phyloP scores from a whole-genome alignment of 2,113 vertebrate species.

The Spilogale gracilis region DNA sequence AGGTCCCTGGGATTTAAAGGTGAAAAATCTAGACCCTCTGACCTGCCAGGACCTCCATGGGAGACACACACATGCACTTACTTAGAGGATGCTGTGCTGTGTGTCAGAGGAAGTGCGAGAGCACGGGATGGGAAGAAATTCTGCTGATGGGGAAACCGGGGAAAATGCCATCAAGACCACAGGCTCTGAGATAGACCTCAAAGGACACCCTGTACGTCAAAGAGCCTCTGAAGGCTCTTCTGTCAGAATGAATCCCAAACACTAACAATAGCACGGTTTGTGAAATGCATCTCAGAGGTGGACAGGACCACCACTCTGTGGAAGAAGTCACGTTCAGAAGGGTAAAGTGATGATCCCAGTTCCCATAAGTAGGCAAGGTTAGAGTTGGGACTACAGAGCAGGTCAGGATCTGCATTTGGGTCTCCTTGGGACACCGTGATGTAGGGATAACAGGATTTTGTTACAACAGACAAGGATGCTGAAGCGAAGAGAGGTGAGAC shows the following conservation, averaged over 20 bases:
- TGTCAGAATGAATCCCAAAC: conserved; percentile 49
- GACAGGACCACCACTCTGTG: background rate
- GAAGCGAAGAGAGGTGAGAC: background rate
- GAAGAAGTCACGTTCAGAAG: background rate
- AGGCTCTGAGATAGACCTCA: background rate
- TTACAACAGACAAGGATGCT: background rate
- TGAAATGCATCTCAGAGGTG: background rate
- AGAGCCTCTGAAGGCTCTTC: conserved; percentile 14
- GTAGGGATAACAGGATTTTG: background rate
- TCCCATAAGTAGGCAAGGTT: background rate
- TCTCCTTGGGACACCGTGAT: background rate
- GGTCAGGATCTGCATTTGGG: background rate
- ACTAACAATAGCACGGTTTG: background rate
- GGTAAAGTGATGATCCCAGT: background rate
- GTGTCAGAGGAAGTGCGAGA: background rate
- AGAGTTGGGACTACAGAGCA: background rate
- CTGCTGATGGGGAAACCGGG: background rate
- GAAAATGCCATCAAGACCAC: background rate
- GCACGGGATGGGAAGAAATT: background rate
- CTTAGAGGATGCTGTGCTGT: background rate
- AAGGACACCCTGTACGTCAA: background rate
- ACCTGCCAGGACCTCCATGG: background rate
- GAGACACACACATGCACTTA: background rate
- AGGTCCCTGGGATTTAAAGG: background rate
- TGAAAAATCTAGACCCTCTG: background rate